Percentiles rank a stretch among this genome's conserved stretches.
Conservation (phyloP, 35 echinoderm and acorn worm genomes). For the Hemicentrotus pulcherrimus region DNA sequence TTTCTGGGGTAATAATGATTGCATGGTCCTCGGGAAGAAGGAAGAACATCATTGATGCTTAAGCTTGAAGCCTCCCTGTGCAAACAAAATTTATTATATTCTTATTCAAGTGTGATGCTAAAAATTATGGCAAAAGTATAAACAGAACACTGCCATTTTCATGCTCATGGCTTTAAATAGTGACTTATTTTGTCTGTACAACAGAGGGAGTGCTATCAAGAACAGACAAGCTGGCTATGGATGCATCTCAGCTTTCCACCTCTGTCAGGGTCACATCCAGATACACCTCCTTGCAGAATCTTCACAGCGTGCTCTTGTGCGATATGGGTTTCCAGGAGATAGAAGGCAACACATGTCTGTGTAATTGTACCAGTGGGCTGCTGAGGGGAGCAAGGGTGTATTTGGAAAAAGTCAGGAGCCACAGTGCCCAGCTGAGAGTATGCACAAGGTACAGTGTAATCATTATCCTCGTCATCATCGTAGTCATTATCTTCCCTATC, state of each 20-base stretch:
- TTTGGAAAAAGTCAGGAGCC: not conserved
- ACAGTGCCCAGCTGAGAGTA: not conserved
- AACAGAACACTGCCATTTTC: too few relatives aligned
- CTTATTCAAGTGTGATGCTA: too few relatives aligned
- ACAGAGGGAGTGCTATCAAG: conserved; percentile 20
- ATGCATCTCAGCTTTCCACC: not conserved
- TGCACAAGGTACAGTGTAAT: not conserved
- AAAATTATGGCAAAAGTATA: too few relatives aligned
- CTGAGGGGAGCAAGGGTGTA: not conserved
- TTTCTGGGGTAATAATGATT: too few relatives aligned
- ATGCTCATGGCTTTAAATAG: too few relatives aligned
- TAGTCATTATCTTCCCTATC: too few relatives aligned
- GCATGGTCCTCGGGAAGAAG: too few relatives aligned
- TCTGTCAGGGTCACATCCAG: not conserved
- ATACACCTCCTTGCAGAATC: not conserved
- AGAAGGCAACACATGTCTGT: not conserved
- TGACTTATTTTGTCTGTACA: not conserved
- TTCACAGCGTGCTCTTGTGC: conserved; percentile 6
- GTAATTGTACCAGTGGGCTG: not conserved
- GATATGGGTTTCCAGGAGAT: conserved; percentile 24
- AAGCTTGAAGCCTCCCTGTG: too few relatives aligned
- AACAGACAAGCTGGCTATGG: conserved; percentile 19
- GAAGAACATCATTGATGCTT: too few relatives aligned
- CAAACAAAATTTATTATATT: too few relatives aligned
- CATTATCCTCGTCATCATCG: not conserved